A percentile compares a stretch with the other conserved stretches of the same genome.
phyloP scores from a whole-genome alignment of 2,797 vertebrate species.

The Clarias fuscus region DNA sequence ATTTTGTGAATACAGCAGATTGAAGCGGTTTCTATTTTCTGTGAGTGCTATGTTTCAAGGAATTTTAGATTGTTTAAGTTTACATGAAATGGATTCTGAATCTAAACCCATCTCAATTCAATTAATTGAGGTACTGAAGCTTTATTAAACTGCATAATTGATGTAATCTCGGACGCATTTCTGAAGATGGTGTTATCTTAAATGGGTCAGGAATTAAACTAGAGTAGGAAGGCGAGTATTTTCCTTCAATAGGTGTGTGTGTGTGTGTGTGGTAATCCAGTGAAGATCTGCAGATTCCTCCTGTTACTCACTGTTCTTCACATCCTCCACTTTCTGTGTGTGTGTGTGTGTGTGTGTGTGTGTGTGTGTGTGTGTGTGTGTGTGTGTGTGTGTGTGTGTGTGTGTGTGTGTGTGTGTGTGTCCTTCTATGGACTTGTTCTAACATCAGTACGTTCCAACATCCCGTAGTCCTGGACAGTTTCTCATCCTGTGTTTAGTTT shows the following conservation, averaged over 20 bases:
- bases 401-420: conserved; percentile 7
- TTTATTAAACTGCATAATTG: too few relatives aligned
- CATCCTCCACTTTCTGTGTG: not conserved
- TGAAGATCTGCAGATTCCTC: not conserved
- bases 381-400: not conserved
- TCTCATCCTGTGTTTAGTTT: conserved; percentile 34
- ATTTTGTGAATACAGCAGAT: too few relatives aligned
- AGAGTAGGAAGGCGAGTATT: not conserved
- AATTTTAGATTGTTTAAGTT: too few relatives aligned
- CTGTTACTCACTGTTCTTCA: conserved; percentile 1
- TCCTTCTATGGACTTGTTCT: conserved; percentile 48
- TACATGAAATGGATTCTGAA: too few relatives aligned
- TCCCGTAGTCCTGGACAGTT: conserved; percentile 47
- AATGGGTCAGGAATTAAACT: not conserved
- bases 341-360: not conserved
- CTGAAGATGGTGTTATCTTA: too few relatives aligned
- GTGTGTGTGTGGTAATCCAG: not conserved
- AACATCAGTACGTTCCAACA: conserved; percentile 50
- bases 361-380: conserved; percentile 2
- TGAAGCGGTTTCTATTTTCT: too few relatives aligned
- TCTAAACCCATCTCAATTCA: too few relatives aligned
- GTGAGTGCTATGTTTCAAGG: too few relatives aligned
- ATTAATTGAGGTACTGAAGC: too few relatives aligned
- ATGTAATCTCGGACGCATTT: too few relatives aligned
- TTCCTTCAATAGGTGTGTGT: not conserved